A percentile compares a stretch with the other conserved stretches of the same genome.
These are phyloP conservation scores for Microplitis deprimator DNA, from an alignment of 2,888 invertebrate species.

Conservation along the genomic window DNA sequence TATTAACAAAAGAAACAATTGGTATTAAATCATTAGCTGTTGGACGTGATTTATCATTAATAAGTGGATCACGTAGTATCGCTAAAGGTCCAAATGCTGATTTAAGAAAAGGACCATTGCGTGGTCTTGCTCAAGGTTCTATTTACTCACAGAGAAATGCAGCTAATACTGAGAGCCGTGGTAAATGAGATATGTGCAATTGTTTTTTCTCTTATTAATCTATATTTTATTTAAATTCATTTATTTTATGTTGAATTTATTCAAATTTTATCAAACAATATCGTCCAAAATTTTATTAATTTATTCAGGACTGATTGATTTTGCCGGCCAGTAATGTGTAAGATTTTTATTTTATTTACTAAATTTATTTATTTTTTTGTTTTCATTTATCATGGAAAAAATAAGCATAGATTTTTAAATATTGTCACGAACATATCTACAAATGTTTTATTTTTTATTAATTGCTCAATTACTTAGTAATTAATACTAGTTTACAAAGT, in stretches of 20 bases:
- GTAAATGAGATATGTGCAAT: constrained; percentile 71
- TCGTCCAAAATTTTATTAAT: constrained; percentile 24
- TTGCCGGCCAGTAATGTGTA: background rate
- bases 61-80: constrained; percentile 63
- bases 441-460: background rate
- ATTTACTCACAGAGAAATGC: constrained; percentile 80
- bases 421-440: background rate
- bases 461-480: background rate
- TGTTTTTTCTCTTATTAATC: constrained; percentile 60
- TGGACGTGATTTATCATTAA: constrained; percentile 75
- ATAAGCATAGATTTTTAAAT: no score
- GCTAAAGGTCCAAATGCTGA: constrained; percentile 80
- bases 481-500: background rate
- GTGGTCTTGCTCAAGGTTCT: constrained; percentile 84
- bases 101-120: constrained; percentile 81
- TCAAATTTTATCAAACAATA: constrained; percentile 32
- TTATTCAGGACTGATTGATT: background rate
- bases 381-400: no score
- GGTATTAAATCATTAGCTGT: constrained; percentile 55
- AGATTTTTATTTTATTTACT: background rate
- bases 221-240: constrained; percentile 3
- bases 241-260: constrained; percentile 28
- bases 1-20: constrained; percentile 68
- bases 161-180: constrained; percentile 72
- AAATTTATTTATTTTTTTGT: no score